Conservation (phyloP, 2,888 invertebrate genomes). For the Nemapogon koenigi region DNA sequence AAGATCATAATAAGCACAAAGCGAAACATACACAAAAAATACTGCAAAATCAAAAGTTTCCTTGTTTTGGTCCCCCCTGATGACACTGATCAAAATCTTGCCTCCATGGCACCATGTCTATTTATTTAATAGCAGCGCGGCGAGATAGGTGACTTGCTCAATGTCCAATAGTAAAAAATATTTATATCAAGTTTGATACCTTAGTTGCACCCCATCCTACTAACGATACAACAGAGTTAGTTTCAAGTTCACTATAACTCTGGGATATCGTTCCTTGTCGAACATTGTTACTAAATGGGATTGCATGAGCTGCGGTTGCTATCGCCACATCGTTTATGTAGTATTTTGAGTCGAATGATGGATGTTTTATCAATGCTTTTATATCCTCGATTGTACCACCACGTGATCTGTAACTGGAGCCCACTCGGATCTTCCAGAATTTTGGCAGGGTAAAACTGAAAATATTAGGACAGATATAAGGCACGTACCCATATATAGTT, state of each 20-base stretch:
- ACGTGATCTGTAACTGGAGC: constrained; percentile 38
- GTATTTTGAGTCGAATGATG: constrained; percentile 35
- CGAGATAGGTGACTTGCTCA: background rate
- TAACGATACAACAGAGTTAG: constrained; percentile 33
- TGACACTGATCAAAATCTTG: no score
- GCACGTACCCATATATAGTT: no score
- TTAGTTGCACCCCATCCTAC: constrained; percentile 49
- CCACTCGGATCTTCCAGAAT: constrained; percentile 46
- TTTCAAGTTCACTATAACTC: constrained; percentile 32
- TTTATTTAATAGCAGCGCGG: no score
- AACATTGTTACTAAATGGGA: constrained; percentile 32
- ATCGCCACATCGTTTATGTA: constrained; percentile 47
- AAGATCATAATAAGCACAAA: no score
- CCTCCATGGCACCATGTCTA: no score
- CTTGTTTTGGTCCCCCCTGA: no score
- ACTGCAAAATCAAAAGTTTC: no score
- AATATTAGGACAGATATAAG: constrained; percentile 12
- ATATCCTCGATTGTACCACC: constrained; percentile 39
- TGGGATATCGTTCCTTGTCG: constrained; percentile 44
- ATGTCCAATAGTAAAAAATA: no score
- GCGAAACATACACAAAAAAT: no score
- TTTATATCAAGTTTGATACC: constrained; percentile 24
- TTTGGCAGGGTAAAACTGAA: constrained; percentile 38
- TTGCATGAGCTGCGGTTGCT: constrained; percentile 29
- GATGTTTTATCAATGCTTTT: constrained; percentile 37